Percentiles rank a stretch among this genome's conserved stretches.
These are phyloP conservation scores for Myrmecophaga tridactyla DNA, from an alignment of 2,113 vertebrate genomes.

Conservation along the genomic window DNA sequence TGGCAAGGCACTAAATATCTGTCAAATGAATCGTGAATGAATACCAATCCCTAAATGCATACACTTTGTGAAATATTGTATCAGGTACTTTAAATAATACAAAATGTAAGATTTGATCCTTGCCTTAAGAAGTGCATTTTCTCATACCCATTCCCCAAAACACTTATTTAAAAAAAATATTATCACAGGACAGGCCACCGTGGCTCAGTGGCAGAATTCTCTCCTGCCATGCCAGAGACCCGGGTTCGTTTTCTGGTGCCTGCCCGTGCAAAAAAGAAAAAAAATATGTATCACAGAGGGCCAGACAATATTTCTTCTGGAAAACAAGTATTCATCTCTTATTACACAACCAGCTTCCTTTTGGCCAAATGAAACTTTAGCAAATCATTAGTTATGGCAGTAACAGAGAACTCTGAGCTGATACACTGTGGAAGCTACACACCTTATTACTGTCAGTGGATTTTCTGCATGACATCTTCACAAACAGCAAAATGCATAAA, in stretches of 20 bases:
- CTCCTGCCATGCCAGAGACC: too few species aligned
- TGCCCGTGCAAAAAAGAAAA: too few species aligned
- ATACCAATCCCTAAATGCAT: background rate
- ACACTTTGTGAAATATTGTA: background rate
- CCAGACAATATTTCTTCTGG: background rate
- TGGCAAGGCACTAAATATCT: background rate
- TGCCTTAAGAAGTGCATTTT: slow-evolving; percentile 15
- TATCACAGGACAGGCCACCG: too few species aligned
- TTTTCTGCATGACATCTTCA: background rate
- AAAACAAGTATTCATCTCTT: background rate
- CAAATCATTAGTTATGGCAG: background rate
- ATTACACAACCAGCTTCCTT: background rate
- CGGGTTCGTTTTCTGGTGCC: too few species aligned
- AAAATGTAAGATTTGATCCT: background rate
- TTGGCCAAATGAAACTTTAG: background rate
- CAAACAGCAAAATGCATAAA: background rate
- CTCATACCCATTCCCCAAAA: background rate
- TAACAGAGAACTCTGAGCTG: background rate
- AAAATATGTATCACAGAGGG: background rate
- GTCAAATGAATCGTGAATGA: background rate
- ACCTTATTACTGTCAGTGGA: background rate
- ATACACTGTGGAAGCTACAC: background rate
- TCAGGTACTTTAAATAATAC: slow-evolving; percentile 7
- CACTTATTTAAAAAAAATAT: too few species aligned
- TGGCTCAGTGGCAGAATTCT: too few species aligned